Evolutionary conservation across 2,888 invertebrate species (phyloP).

Genomic region (Plagodis pulveraria): DNA sequence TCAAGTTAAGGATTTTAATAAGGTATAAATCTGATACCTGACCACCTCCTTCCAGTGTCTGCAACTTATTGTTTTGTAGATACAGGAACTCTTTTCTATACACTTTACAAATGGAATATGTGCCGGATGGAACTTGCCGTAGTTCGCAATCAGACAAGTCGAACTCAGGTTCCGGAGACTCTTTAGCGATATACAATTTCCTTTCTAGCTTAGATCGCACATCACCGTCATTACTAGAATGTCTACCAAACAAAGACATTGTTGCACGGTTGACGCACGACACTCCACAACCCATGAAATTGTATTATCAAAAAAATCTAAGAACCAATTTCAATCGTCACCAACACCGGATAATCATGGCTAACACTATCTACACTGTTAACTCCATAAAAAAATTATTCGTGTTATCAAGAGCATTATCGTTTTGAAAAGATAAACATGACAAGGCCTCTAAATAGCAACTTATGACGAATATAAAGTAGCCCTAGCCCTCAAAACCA

Average conservation of each 20-base stretch:
- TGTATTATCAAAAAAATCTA: slow-evolving; percentile 32
- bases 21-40: slow-evolving; percentile 88
- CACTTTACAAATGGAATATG: slow-evolving; percentile 92
- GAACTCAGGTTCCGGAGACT: slow-evolving; percentile 92
- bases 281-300: slow-evolving; percentile 79
- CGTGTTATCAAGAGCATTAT: slow-evolving; percentile 3
- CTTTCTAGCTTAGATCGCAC: slow-evolving; percentile 67
- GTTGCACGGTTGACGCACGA: slow-evolving; percentile 69
- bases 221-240: slow-evolving; percentile 54
- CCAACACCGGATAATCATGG: slow-evolving; percentile 48
- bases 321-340: slow-evolving; percentile 47
- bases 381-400: neutral
- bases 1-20: slow-evolving; percentile 88
- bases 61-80: slow-evolving; percentile 88
- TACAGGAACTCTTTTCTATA: slow-evolving; percentile 90
- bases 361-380: neutral
- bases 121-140: slow-evolving; percentile 89
- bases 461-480: no score
- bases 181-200: slow-evolving; percentile 83
- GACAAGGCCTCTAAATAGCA: no score
- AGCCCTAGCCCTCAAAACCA: no score
- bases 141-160: slow-evolving; percentile 92
- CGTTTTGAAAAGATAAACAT: neutral
- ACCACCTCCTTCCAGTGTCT: slow-evolving; percentile 89
- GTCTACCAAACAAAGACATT: slow-evolving; percentile 76